phyloP scores from a whole-genome alignment of 2,797 vertebrate species.

The Syngnathus acus region DNA sequence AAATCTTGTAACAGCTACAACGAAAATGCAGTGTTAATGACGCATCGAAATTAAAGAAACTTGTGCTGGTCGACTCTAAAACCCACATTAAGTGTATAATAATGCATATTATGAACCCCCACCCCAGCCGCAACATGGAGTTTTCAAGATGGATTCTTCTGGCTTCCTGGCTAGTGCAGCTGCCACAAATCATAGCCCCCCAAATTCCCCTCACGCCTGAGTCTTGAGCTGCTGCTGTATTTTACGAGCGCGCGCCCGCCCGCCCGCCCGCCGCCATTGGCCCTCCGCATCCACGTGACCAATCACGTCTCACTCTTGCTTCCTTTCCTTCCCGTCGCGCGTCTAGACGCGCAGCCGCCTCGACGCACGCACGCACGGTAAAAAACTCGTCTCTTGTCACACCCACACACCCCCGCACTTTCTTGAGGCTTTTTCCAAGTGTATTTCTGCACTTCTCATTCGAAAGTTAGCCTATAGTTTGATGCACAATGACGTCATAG shows the following conservation, averaged over 20 bases:
- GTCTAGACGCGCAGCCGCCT: background rate
- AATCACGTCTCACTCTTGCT: background rate
- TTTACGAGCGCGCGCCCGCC: conserved; percentile 14
- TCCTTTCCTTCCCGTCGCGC: background rate
- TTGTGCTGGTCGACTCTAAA: background rate
- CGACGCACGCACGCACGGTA: conserved; percentile 4
- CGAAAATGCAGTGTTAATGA: background rate
- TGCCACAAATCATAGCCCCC: conserved; percentile 27
- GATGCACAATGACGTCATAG: background rate
- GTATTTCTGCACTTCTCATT: background rate
- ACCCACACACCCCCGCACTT: background rate
- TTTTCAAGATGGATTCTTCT: background rate
- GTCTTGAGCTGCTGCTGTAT: conserved; percentile 22
- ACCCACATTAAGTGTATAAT: background rate
- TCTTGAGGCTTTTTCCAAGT: background rate
- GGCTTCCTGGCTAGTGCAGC: conserved; percentile 28
- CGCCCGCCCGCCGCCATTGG: conserved; percentile 58
- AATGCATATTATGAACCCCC: background rate
- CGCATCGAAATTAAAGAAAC: background rate
- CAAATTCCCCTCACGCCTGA: conserved; percentile 14
- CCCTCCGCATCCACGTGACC: conserved; percentile 43
- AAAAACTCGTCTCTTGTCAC: background rate
- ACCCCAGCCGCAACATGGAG: background rate
- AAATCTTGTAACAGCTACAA: background rate
- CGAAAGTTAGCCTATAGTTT: background rate